phyloP scores from a whole-genome alignment of 2,797 vertebrate species.

The Limosa lapponica region DNA sequence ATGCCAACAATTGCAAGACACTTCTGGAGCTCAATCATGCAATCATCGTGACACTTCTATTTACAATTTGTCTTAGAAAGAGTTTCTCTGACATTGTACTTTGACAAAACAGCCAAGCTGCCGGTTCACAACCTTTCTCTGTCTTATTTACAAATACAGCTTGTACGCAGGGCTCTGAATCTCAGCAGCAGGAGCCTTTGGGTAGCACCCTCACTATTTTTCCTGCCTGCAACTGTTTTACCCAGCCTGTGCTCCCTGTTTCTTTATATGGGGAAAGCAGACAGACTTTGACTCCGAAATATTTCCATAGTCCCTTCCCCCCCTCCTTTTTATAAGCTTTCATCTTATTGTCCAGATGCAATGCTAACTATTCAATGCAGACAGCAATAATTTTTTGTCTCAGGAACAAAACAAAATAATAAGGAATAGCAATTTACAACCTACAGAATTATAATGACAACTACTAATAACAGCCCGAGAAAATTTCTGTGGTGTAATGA shows the following conservation, averaged over 20 bases:
- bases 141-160: constrained; percentile 83
- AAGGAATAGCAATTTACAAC: constrained; percentile 1
- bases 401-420: constrained; percentile 48
- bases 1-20: constrained; percentile 81
- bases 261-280: constrained; percentile 19
- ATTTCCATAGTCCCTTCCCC: not conserved
- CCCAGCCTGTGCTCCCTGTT: not conserved
- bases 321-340: not conserved
- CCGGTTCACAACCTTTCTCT: constrained; percentile 78
- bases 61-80: constrained; percentile 85
- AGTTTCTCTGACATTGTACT: constrained; percentile 82
- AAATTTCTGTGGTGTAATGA: constrained; percentile 36
- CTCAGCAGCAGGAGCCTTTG: constrained; percentile 25
- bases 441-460: constrained; percentile 45
- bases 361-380: constrained; percentile 24
- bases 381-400: constrained; percentile 37
- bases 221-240: not conserved
- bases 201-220: constrained; percentile 40
- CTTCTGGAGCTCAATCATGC: constrained; percentile 80
- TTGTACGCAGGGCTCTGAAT: constrained; percentile 49
- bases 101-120: constrained; percentile 79
- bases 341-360: not conserved
- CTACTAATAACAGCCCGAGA: not conserved
- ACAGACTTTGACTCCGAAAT: not conserved
- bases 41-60: constrained; percentile 82